Base-by-base conservation (phyloP, 2,113 vertebrate species). In the Tamias sibiricus region DNA sequence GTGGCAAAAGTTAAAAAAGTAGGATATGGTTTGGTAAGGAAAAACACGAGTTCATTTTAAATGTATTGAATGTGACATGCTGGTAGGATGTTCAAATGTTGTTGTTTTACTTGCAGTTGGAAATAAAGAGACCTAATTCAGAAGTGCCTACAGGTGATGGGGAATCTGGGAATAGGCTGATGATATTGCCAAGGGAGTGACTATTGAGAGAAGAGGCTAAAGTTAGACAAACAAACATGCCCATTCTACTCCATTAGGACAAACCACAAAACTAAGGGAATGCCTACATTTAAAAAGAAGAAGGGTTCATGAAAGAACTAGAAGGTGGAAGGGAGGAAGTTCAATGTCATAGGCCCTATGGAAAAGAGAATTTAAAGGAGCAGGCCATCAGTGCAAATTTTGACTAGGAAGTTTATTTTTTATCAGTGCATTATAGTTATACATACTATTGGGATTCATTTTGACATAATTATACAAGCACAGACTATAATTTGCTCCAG, bases 61-160 rank as follows among this genome's bases (percentile, higher is more conserved):
- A 76, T 24, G 71, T 62, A 62, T 2, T 66, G 74, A 90, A 57
- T 95, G 49, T 83, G 57, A 92, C 57, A 76, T 93, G 26, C 37
- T 91, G 30, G 30, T 69, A 69, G 28, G n/a, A 57, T 26, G 47
- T 89, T 83, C 37, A 80, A 49, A 47, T 32, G 4, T 26, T 80
- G 68, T 37, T 72, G 8, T 80, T n/a, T 83, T 93, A n/a, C 32
- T 75, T 52, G 35, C 4, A 37, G 11, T 71, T 85, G 26, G 30
- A 95, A 95, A 74, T 80, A 57, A 95, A 80, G 37, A 88, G 28
- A 0, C 20, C 5, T 8, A 81, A 82, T 88, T 94, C 30, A 95
- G 57, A 77, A 89, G 44, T 42, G 91, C 17, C 13, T 57, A 32
- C 8, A 40, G 19, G 9, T 80, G 22, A 76, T 42, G 0, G 37